phyloP scores from a whole-genome alignment of 2,888 invertebrate genomes.

The Parascotia fuliginaria region DNA sequence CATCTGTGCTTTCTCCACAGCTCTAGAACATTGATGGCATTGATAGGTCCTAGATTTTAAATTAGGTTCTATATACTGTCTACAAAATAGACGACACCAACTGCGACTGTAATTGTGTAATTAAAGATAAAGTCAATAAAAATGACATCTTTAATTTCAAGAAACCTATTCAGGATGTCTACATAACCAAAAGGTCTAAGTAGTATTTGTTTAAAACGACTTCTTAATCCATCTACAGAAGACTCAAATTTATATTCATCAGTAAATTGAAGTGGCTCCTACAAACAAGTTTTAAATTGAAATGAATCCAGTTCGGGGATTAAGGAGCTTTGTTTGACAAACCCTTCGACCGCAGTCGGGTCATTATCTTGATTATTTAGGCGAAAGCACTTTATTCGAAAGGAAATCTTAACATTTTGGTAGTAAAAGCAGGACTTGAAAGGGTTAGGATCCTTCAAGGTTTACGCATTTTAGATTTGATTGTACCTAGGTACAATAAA shows the following conservation, averaged over 20 bases:
- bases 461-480: neutral
- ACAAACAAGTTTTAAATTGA: slow-evolving; percentile 16
- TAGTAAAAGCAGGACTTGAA: slow-evolving; percentile 12
- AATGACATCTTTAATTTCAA: no score
- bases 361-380: slow-evolving; percentile 36
- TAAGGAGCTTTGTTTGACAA: slow-evolving; percentile 24
- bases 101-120: no score
- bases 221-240: neutral
- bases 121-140: no score
- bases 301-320: slow-evolving; percentile 22
- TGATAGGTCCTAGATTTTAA: no score
- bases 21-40: no score
- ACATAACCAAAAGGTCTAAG: neutral
- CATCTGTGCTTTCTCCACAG: no score
- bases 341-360: slow-evolving; percentile 13
- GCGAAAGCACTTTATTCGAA: slow-evolving; percentile 17
- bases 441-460: neutral
- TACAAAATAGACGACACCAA: no score
- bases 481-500: no score
- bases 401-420: slow-evolving; percentile 11
- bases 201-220: neutral
- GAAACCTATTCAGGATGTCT: no score
- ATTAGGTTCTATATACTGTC: no score
- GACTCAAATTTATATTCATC: neutral
- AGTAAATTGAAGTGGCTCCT: neutral